phyloP scores from a whole-genome alignment of 2,888 invertebrate genomes.

The Amaurobius ferox region DNA sequence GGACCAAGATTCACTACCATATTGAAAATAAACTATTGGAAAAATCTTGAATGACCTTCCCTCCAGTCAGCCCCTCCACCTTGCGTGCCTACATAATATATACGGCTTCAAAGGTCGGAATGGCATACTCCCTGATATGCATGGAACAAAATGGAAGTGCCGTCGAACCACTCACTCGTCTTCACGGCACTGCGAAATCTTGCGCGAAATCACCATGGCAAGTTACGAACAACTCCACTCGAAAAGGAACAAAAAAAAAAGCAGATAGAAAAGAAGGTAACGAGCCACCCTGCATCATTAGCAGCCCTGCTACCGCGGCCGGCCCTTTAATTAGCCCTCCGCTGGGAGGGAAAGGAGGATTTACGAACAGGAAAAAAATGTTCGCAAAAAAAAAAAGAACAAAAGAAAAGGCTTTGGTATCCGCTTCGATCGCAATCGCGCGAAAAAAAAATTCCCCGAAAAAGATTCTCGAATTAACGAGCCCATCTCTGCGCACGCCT shows the following conservation, averaged over 20 bases:
- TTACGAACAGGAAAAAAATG: conserved; percentile 16
- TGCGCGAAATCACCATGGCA: not conserved
- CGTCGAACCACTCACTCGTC: not conserved
- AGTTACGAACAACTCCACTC: conserved; percentile 9
- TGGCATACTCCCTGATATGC: not conserved
- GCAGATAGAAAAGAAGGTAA: not conserved
- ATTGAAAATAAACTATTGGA: too few relatives aligned
- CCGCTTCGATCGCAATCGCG: conserved; percentile 37
- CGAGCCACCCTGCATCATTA: conserved; percentile 62
- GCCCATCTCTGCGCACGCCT: conserved; percentile 47
- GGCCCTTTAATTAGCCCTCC: conserved; percentile 67
- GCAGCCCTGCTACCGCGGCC: conserved; percentile 33
- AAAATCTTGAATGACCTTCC: too few relatives aligned
- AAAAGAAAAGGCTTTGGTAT: conserved; percentile 10
- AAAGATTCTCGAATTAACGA: conserved; percentile 54
- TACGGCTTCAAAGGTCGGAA: too few relatives aligned
- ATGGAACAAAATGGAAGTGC: not conserved
- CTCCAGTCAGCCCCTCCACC: too few relatives aligned
- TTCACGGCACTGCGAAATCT: not conserved
- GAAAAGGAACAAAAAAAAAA: not conserved
- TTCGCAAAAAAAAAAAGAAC: not conserved
- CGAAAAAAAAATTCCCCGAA: conserved; percentile 18
- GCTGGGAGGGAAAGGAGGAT: not conserved
- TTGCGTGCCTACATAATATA: too few relatives aligned
- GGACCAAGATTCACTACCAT: too few relatives aligned